Percentiles rank a stretch among this genome's conserved stretches.
Conservation (phyloP, 2,888 invertebrate genomes). For the Scaptodrosophila latifasciaeformis region DNA sequence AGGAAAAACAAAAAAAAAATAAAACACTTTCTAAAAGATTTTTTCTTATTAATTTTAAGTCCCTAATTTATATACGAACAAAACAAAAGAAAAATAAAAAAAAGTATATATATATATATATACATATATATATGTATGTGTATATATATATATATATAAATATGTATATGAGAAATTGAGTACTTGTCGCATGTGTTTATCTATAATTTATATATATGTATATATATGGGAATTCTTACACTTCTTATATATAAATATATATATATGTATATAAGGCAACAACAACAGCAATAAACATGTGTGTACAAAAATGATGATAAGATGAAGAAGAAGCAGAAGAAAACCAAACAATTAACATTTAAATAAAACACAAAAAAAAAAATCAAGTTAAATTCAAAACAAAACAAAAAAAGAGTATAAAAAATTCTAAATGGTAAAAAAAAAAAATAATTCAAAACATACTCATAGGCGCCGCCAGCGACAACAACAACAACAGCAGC, state of each 20-base stretch:
- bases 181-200: neutral
- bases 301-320: too few species aligned
- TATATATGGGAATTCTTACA: neutral
- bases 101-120: slow-evolving; percentile 59
- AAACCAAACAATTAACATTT: too few species aligned
- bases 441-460: too few species aligned
- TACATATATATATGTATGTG: slow-evolving; percentile 8
- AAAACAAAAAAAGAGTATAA: too few species aligned
- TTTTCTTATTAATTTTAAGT: slow-evolving; percentile 74
- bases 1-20: slow-evolving; percentile 33
- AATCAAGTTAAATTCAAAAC: too few species aligned
- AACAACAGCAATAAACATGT: too few species aligned
- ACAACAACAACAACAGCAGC: too few species aligned
- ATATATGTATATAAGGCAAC: slow-evolving; percentile 1
- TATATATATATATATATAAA: slow-evolving; percentile 3
- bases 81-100: slow-evolving; percentile 41
- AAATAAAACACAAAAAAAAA: too few species aligned
- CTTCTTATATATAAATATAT: neutral
- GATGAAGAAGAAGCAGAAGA: too few species aligned
- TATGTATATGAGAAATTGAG: neutral
- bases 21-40: slow-evolving; percentile 70
- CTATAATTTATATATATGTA: slow-evolving; percentile 2
- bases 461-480: too few species aligned
- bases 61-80: slow-evolving; percentile 74
- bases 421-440: too few species aligned